Evolutionary conservation across 2,797 vertebrate genomes (phyloP).

Genomic region (Novumbra hubbsi): DNA sequence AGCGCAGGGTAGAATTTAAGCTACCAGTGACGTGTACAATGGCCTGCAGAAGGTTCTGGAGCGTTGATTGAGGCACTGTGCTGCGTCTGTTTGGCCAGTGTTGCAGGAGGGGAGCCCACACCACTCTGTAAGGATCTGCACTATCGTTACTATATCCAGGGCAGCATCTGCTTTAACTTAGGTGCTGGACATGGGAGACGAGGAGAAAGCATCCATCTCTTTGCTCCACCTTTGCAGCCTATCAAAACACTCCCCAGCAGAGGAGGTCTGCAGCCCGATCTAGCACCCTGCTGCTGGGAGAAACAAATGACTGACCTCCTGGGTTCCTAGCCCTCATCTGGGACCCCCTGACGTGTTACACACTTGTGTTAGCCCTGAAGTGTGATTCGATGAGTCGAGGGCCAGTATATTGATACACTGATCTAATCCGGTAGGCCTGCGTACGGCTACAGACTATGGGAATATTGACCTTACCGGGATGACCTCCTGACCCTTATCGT

Average conservation of each 20-base stretch:
- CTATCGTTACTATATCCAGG: conserved; percentile 39
- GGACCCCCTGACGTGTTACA: not conserved
- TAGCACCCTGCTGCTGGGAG: conserved; percentile 37
- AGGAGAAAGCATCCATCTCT: conserved; percentile 13
- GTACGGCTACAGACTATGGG: too few relatives aligned
- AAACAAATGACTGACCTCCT: conserved; percentile 51
- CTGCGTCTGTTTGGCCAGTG: conserved; percentile 21
- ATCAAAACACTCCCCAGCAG: conserved; percentile 52
- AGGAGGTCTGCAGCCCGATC: conserved; percentile 25
- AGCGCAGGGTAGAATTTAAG: conserved; percentile 33
- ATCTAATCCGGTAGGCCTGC: not conserved
- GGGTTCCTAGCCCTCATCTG: conserved; percentile 42
- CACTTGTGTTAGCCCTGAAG: not conserved
- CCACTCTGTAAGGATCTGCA: conserved; percentile 17
- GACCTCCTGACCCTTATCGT: not conserved
- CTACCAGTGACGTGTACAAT: conserved; percentile 19
- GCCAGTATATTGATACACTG: not conserved
- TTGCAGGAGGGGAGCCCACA: conserved; percentile 29
- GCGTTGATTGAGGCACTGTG: conserved; percentile 36
- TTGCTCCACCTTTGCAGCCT: conserved; percentile 15
- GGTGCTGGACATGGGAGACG: conserved; percentile 7
- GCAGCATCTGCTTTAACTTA: conserved; percentile 32
- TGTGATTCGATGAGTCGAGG: not conserved
- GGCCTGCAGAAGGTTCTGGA: conserved; percentile 45
- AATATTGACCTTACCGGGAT: not conserved